Conservation (phyloP, 2,113 vertebrate genomes). For the Mandrillus leucophaeus region DNA sequence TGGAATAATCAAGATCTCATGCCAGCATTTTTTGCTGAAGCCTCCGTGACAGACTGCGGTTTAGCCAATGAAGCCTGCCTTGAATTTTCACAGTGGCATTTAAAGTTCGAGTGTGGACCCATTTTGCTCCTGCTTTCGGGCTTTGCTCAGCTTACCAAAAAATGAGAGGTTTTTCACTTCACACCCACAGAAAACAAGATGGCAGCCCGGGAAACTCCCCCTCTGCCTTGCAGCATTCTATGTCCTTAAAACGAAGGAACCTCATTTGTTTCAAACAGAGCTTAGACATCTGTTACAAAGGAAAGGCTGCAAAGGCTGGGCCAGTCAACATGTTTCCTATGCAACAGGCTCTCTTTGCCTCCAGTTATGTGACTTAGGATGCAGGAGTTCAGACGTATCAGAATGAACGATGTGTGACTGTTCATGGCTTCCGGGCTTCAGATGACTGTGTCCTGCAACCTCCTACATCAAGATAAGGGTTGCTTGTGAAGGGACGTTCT, state of each 20-base stretch:
- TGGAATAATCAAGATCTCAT: neutral
- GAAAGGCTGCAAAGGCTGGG: neutral
- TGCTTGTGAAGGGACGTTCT: neutral
- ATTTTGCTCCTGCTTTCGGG: neutral
- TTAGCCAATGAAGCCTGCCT: neutral
- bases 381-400: neutral
- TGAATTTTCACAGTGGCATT: neutral
- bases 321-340: neutral
- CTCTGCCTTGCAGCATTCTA: neutral
- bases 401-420: fast-evolving
- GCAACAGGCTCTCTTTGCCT: neutral
- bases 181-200: neutral
- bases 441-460: neutral
- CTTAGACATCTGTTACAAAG: neutral
- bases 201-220: conserved; percentile 48
- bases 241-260: neutral
- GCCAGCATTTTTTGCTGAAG: neutral
- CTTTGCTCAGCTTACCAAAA: conserved; percentile 6
- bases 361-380: too few species aligned
- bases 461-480: neutral
- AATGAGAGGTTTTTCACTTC: conserved; percentile 25
- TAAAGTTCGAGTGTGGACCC: neutral
- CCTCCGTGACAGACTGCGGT: neutral
- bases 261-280: conserved; percentile 3
- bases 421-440: neutral